Evolutionary conservation across 1,140 invertebrate genomes (phyloP), one percentile per base, ranked within the genome.

Genomic region (Trachymyrmex cornetzi): DNA sequence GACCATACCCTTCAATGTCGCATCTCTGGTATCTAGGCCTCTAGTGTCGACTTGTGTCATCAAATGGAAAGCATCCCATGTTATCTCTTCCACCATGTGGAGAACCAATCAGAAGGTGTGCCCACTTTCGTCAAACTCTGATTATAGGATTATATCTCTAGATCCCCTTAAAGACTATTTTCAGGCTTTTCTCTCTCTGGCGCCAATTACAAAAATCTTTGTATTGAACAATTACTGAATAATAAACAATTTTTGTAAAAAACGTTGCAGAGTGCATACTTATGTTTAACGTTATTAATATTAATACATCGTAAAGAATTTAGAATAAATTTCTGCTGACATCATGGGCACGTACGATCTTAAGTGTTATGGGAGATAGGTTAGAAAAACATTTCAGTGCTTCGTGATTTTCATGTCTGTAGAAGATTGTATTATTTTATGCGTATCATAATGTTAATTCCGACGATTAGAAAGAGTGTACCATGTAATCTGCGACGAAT

Each of bases 201-300:
- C 80, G 80, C 69, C 27, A 84, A 84, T 7, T 75, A 84, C 30
- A 75, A 84, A 84, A 48, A 19, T 24, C 1, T 75, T 22, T 7
- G 7, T 24, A 24, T 22, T 44, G 16, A 75, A 50, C 22, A 30
- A 12, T 50, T n/a, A 16, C 1, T 61, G 22, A 50, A 59, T 34
- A 75, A 61, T 50, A 30, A 72, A 72, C 16, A 50, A 55, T 11
- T 6, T 50, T 82, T 63, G n/a, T 38, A 6, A 9, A 75, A 71
- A 22, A 63, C 11, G n/a, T 34, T 22, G 12, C 27, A 22, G 2
- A 12, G 2, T 22, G 3, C 14, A 34, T 11, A 22, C 5, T 6
- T 63, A 14, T 22, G 55, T 30, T 27, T 38, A 48, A 50, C 11
- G n/a, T 74, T 24, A 16, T 59, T 7, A 59, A 7, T 30, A 84